Conservation (phyloP, 2,797 vertebrate species). For the Rhinophrynus dorsalis region DNA sequence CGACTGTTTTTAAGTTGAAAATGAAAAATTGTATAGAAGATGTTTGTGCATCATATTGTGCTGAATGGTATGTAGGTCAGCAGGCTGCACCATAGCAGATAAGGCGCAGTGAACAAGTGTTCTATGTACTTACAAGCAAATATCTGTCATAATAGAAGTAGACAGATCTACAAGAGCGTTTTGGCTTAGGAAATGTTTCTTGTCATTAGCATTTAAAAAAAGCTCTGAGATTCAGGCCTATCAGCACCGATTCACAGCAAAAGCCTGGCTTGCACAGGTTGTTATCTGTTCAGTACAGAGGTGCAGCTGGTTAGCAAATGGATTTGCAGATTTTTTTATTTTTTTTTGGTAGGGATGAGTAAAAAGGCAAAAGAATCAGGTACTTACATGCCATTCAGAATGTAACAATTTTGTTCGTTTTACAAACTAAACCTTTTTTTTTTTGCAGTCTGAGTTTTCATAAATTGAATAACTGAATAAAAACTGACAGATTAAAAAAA, state of each 20-base stretch:
- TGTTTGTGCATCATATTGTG: conserved; percentile 98
- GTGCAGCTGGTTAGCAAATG: conserved; percentile 99
- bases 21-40: conserved; percentile 94
- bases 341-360: conserved; percentile 97
- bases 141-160: conserved; percentile 99
- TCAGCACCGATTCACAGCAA: conserved; percentile 96
- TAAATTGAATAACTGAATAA: conserved; percentile 90
- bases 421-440: conserved; percentile 84
- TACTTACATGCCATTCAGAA: conserved; percentile 94
- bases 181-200: conserved; percentile 97
- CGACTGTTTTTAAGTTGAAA: conserved; percentile 98
- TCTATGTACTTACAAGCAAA: conserved; percentile 99
- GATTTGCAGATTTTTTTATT: conserved; percentile 99
- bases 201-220: conserved; percentile 99
- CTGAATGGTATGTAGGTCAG: conserved; percentile 99
- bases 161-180: conserved; percentile 99
- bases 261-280: conserved; percentile 95
- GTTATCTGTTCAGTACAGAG: conserved; percentile 99
- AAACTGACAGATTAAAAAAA: conserved; percentile 55
- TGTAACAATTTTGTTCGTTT: conserved; percentile 85
- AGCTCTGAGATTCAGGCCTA: conserved; percentile 99
- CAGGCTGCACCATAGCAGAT: conserved; percentile 98
- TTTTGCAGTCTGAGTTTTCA: conserved; percentile 85
- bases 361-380: conserved; percentile 95
- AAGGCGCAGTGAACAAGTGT: conserved; percentile 98